A percentile compares a stretch with the other conserved stretches of the same genome.
Conservation (phyloP, 2,888 invertebrate species). For the Amiota communis region DNA sequence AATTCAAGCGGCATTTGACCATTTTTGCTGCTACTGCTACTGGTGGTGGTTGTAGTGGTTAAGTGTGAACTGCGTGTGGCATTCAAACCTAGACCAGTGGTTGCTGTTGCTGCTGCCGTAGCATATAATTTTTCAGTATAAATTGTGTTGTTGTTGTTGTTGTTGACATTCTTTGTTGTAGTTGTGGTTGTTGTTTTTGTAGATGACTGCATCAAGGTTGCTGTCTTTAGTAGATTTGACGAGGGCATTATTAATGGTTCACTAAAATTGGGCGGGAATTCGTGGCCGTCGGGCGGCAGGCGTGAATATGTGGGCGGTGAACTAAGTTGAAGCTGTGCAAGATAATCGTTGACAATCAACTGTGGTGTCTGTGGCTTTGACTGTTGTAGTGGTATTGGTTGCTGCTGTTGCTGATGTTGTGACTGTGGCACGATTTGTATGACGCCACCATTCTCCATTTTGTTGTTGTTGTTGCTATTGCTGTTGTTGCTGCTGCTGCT, state of each 20-base stretch:
- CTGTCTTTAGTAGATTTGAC: constrained; percentile 56
- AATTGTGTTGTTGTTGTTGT: constrained; percentile 48
- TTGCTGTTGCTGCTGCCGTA: constrained; percentile 37
- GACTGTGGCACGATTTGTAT: constrained; percentile 55
- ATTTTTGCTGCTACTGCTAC: constrained; percentile 39
- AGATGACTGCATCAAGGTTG: constrained; percentile 55
- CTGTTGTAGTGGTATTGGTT: constrained; percentile 7
- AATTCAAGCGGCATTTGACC: constrained; percentile 37
- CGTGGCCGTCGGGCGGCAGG: constrained; percentile 73
- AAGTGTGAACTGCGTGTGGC: constrained; percentile 55
- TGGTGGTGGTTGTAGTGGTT: constrained; percentile 16
- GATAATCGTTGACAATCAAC: constrained; percentile 71
- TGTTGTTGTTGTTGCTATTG: constrained; percentile 44
- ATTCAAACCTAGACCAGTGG: constrained; percentile 46
- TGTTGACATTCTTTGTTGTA: constrained; percentile 46
- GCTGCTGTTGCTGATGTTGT: constrained; percentile 32
- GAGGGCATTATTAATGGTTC: constrained; percentile 72
- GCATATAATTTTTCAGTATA: constrained; percentile 57
- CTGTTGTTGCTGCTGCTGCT: constrained; percentile 22
- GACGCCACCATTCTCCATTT: constrained; percentile 68
- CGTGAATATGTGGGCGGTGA: constrained; percentile 73
- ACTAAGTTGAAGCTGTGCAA: constrained; percentile 51
- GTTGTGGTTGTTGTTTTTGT: constrained; percentile 52
- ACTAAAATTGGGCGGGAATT: constrained; percentile 73
- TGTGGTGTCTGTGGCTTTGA: constrained; percentile 58